These are phyloP conservation scores for Osmoderma eremita DNA, from an alignment of 2,888 invertebrate species.

Conservation along the genomic window DNA sequence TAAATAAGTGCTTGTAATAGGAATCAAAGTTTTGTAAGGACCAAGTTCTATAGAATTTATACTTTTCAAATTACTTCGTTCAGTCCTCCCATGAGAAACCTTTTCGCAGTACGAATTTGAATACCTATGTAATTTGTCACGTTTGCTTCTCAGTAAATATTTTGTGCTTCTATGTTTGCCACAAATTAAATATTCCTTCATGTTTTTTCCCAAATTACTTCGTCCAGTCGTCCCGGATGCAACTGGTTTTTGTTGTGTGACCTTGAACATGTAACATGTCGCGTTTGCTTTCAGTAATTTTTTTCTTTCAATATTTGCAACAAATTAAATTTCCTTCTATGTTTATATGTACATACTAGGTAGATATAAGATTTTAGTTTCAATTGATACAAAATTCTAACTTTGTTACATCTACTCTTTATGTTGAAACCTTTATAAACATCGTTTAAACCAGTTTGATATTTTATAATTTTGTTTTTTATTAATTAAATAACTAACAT, in stretches of 20 bases:
- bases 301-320: constrained; percentile 16
- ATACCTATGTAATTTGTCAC: neutral
- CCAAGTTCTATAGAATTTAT: constrained; percentile 57
- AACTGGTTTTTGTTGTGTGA: neutral
- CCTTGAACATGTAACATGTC: neutral
- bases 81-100: constrained; percentile 9
- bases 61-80: constrained; percentile 29
- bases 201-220: constrained; percentile 36
- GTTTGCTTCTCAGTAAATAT: constrained; percentile 22
- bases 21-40: constrained; percentile 59
- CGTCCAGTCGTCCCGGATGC: constrained; percentile 9
- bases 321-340: constrained; percentile 38
- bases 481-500: constrained; percentile 19
- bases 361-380: constrained; percentile 33
- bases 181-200: constrained; percentile 35
- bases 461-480: constrained; percentile 41
- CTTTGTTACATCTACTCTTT: constrained; percentile 31
- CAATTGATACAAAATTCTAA: constrained; percentile 30
- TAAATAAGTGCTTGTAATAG: constrained; percentile 54
- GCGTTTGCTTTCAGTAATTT: constrained; percentile 22
- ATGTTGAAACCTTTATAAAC: constrained; percentile 41
- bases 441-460: constrained; percentile 39
- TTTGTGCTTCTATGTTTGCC: constrained; percentile 8
- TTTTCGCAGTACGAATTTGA: constrained; percentile 1
- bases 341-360: constrained; percentile 40